A percentile compares a stretch with the other conserved stretches of the same genome.
Conservation (phyloP, 2,888 invertebrate genomes). For the Exocentrus adspersus region DNA sequence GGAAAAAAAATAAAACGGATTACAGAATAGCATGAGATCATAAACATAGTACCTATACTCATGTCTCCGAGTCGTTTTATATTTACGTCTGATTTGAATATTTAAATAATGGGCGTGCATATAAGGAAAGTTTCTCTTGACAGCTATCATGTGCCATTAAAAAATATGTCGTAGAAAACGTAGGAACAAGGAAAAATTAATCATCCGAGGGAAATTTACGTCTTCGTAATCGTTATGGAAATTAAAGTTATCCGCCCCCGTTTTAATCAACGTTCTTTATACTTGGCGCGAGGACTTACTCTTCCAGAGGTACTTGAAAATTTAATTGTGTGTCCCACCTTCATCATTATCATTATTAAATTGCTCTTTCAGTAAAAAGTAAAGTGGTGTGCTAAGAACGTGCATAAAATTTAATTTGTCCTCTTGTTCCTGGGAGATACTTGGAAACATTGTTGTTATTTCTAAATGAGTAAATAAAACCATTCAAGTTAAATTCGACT, state of each 20-base stretch:
- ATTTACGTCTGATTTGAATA: conserved; percentile 6
- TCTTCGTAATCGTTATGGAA: neutral
- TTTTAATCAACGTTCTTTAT: neutral
- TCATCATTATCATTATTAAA: conserved; percentile 3
- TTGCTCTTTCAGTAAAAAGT: neutral
- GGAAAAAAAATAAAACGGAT: conserved; percentile 18
- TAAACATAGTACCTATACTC: neutral
- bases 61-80: conserved; percentile 1
- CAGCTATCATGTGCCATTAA: conserved; percentile 3
- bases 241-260: conserved; percentile 1
- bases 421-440: neutral
- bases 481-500: too few relatives aligned
- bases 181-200: neutral
- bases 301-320: neutral
- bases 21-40: conserved; percentile 15
- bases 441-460: neutral
- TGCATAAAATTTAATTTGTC: too few relatives aligned
- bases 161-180: neutral
- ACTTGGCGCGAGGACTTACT: neutral
- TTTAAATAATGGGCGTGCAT: conserved; percentile 5
- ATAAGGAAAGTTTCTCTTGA: conserved; percentile 13
- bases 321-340: conserved; percentile 3
- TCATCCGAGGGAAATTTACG: neutral
- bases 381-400: neutral
- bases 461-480: neutral